These are phyloP conservation scores for Ctenoplectra terminalis DNA, from an alignment of 1,140 invertebrate genomes.

Conservation along the genomic window DNA sequence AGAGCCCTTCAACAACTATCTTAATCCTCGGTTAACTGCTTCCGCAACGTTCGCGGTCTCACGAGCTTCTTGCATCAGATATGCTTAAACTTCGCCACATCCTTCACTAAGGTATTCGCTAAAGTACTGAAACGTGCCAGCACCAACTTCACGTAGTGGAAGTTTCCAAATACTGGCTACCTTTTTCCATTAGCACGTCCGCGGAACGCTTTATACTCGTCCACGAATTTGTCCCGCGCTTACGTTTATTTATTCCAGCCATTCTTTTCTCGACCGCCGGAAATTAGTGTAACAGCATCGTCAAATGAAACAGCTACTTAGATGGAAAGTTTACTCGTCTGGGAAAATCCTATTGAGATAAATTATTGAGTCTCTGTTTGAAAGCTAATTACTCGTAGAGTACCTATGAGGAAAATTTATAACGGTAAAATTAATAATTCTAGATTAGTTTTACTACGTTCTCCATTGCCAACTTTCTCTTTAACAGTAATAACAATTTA, in stretches of 20 bases:
- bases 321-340: too few relatives aligned
- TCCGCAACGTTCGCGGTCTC: conserved; percentile 20
- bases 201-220: conserved; percentile 18
- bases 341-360: too few relatives aligned
- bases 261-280: neutral
- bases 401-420: neutral
- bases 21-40: conserved; percentile 67
- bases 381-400: neutral
- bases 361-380: neutral
- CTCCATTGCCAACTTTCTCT: neutral
- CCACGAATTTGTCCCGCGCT: conserved; percentile 18
- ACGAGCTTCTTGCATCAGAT: conserved; percentile 36
- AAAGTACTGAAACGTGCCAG: conserved; percentile 47
- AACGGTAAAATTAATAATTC: neutral
- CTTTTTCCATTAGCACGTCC: conserved; percentile 55
- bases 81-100: conserved; percentile 53
- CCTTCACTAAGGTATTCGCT: conserved; percentile 45
- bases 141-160: conserved; percentile 26
- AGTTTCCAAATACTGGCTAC: conserved; percentile 50
- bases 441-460: neutral
- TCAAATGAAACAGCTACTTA: neutral
- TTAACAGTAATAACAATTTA: conserved; percentile 5
- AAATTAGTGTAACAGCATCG: neutral
- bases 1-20: conserved; percentile 61
- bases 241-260: conserved; percentile 4